Conservation (phyloP, 2,888 invertebrate genomes). For the Acanthococcus lagerstroemiae region DNA sequence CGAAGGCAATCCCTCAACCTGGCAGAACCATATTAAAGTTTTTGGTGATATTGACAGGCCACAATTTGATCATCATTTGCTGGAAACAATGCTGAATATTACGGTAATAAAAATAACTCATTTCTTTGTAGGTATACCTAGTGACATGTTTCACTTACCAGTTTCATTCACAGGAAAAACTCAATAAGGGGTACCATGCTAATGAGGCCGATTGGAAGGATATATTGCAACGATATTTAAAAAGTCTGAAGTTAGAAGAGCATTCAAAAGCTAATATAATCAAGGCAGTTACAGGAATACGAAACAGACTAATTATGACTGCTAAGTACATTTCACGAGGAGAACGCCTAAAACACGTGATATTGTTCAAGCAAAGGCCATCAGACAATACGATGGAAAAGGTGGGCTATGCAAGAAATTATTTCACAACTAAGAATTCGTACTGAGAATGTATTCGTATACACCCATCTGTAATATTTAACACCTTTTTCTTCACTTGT, state of each 20-base stretch:
- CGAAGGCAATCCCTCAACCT: slow-evolving; percentile 18
- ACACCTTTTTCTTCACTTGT: too few relatives aligned
- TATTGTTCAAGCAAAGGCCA: background rate
- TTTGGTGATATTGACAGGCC: background rate
- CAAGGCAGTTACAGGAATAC: background rate
- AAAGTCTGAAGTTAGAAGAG: background rate
- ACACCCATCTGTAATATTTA: too few relatives aligned
- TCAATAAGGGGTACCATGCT: too few relatives aligned
- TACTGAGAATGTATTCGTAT: background rate
- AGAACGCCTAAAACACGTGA: background rate
- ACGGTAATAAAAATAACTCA: too few relatives aligned
- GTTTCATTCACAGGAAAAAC: too few relatives aligned
- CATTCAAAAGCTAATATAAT: background rate
- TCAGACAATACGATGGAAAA: background rate
- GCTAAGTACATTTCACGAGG: background rate
- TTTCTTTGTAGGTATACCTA: too few relatives aligned
- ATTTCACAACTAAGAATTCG: background rate
- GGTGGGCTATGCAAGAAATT: background rate
- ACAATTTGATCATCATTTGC: background rate
- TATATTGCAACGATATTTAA: too few relatives aligned
- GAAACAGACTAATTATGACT: background rate
- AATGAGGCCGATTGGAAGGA: too few relatives aligned
- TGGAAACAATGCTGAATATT: background rate
- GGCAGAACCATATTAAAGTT: slow-evolving; percentile 6
- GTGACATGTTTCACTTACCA: too few relatives aligned